Percentiles rank a stretch among this genome's conserved stretches.
These are phyloP conservation scores for Tachysurus vachellii DNA, from an alignment of 2,113 vertebrate species.

Conservation along the genomic window DNA sequence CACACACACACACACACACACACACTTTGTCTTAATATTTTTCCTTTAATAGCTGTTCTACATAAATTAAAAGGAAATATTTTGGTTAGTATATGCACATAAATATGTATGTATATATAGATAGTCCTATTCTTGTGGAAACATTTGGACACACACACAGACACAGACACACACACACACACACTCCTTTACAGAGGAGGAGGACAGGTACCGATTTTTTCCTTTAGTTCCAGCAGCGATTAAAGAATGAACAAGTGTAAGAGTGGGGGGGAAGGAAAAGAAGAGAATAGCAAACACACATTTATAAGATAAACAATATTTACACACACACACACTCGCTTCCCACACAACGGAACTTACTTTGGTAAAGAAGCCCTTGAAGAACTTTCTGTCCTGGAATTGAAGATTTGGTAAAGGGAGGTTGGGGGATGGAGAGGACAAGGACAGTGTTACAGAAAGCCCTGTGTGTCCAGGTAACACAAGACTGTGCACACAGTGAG, in stretches of 20 bases:
- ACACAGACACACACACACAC: not conserved
- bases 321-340: conserved; percentile 55
- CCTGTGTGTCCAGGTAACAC: conserved; percentile 60
- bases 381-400: conserved; percentile 99
- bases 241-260: conserved; percentile 23
- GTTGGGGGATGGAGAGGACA: conserved; percentile 83
- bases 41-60: not conserved
- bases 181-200: not conserved
- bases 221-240: conserved; percentile 21
- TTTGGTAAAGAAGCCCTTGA: conserved; percentile 99
- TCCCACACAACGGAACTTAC: conserved; percentile 86
- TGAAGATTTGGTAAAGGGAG: conserved; percentile 76
- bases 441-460: conserved; percentile 90
- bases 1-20: not conserved
- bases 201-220: conserved; percentile 22
- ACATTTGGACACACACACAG: conserved; percentile 46
- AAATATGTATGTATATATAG: too few relatives aligned
- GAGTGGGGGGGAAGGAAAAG: not conserved
- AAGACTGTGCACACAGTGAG: conserved; percentile 55
- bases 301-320: conserved; percentile 34
- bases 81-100: too few relatives aligned
- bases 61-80: not conserved
- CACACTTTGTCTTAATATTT: conserved; percentile 14
- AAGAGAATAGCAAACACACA: not conserved
- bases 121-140: not conserved